Evolutionary conservation across 1,140 invertebrate species (phyloP).

Genomic region (Drosophila kurseongensis): DNA sequence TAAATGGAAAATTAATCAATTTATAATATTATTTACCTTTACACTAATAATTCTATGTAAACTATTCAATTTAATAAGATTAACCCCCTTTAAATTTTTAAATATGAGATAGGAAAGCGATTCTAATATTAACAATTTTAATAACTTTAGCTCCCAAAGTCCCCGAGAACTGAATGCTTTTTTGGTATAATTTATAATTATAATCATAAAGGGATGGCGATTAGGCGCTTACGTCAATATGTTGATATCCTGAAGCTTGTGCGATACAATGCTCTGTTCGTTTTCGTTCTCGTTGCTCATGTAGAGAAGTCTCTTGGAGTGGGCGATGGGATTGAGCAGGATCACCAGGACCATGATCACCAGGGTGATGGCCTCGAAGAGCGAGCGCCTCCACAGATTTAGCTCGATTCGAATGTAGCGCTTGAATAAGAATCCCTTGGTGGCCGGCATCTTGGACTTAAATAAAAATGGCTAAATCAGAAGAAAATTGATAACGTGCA

Average conservation of each 20-base stretch:
- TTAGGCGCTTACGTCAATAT: slow-evolving; percentile 57
- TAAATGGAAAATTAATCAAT: too few relatives aligned
- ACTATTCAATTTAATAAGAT: too few relatives aligned
- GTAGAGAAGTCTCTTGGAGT: slow-evolving; percentile 53
- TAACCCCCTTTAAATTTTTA: too few relatives aligned
- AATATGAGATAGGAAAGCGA: too few relatives aligned
- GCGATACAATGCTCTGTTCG: slow-evolving; percentile 32
- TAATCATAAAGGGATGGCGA: too few relatives aligned
- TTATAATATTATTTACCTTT: too few relatives aligned
- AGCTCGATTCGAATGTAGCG: slow-evolving; percentile 62
- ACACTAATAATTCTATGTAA: too few relatives aligned
- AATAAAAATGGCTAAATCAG: not conserved
- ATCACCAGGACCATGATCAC: slow-evolving; percentile 58
- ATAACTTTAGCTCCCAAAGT: too few relatives aligned
- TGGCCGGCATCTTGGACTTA: slow-evolving; percentile 53
- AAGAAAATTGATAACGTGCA: not conserved
- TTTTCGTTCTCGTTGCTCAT: slow-evolving; percentile 13
- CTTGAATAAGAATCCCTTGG: slow-evolving; percentile 49
- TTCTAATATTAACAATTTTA: too few relatives aligned
- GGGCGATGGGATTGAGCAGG: slow-evolving; percentile 54
- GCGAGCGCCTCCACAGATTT: slow-evolving; percentile 47
- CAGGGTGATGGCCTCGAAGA: slow-evolving; percentile 52
- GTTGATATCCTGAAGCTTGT: slow-evolving; percentile 47
- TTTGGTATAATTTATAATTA: too few relatives aligned
- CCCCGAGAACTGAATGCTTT: too few relatives aligned